Base-by-base conservation (phyloP, 1,140 invertebrate genomes). In the Cylas formicarius region DNA sequence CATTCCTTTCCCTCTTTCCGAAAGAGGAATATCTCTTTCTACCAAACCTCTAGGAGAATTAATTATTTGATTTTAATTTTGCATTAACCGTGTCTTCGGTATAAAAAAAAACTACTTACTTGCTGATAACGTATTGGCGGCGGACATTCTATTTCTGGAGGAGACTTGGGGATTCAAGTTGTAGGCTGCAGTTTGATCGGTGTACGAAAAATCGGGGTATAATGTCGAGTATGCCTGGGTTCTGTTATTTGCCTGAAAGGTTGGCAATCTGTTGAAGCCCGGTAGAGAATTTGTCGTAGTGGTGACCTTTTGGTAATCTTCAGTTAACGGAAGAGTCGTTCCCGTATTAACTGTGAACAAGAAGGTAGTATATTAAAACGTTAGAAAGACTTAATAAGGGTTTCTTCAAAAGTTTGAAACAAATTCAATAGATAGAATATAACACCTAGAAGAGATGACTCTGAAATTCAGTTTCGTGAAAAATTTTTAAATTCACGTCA, bases 91-190 rank as follows among this genome's bases (percentile, higher is more conserved):
- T 26, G 13, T 9, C 24, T 26, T n/a, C n/a, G n/a, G n/a, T n/a
- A n/a, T n/a, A 35, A 19, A 3, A 16, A 35, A 23, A 2, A 37
- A 17, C 9, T 6, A 56, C 70, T 71, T 67, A 72, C 70, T 69
- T 60, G 70, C 70, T 58, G 69, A 61, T 26, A 72, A 49, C 27
- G 70, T 71, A 17, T 69, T 68, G 21, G 70, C 66, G 9, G 70
- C 70, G 9, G 70, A 58, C 29, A 53, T 51, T 2, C 49, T 48
- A 22, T 49, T 52, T 22, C 56, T 53, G 9, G 40, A 21, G 17
- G 43, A 27, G 8, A 39, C 27, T 9, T 46, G 17, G 10, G 53
- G 40, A 7, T 31, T 46, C 11, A 57, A 45, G 19, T 33, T 31
- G 24, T 48, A 45, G 17, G 18, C 35, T 21, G 26, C 31, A 31